Conservation (phyloP, 64 coral and sea anemone genomes). For the Trachythela sp. region DNA sequence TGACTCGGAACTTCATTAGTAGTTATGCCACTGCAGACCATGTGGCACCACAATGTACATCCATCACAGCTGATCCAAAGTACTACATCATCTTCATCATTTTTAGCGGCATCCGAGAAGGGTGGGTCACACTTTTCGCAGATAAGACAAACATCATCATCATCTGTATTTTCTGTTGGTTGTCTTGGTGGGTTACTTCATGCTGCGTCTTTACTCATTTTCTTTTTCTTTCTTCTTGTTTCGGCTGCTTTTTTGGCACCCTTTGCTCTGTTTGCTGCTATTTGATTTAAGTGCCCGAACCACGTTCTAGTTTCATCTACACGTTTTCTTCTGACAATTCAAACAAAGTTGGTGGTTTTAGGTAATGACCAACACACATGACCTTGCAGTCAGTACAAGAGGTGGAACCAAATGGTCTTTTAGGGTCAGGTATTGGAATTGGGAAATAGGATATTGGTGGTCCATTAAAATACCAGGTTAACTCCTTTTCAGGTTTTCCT, state of each 20-base stretch:
- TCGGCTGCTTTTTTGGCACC: constrained; percentile 4
- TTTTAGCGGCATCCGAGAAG: neutral
- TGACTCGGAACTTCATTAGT: neutral
- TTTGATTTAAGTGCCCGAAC: constrained; percentile 51
- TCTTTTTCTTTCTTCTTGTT: neutral
- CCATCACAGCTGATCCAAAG: neutral
- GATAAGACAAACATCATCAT: neutral
- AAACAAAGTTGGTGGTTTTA: constrained; percentile 28
- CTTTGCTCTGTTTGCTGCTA: neutral
- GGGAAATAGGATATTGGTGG: constrained; percentile 35
- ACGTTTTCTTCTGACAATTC: neutral
- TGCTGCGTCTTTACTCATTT: neutral
- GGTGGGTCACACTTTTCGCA: neutral
- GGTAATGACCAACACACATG: constrained; percentile 46
- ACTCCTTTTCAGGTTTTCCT: constrained; percentile 16
- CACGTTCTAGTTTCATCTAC: constrained; percentile 43
- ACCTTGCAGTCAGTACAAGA: constrained; percentile 10
- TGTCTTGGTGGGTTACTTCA: neutral
- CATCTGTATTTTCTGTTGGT: neutral
- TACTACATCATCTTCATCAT: neutral
- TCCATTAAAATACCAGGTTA: constrained; percentile 39
- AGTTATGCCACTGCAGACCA: neutral
- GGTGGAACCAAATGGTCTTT: constrained; percentile 21
- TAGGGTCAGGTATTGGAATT: constrained; percentile 16
- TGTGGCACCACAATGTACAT: neutral